phyloP scores from a whole-genome alignment of 2,113 vertebrate genomes.

The Progne subis region DNA sequence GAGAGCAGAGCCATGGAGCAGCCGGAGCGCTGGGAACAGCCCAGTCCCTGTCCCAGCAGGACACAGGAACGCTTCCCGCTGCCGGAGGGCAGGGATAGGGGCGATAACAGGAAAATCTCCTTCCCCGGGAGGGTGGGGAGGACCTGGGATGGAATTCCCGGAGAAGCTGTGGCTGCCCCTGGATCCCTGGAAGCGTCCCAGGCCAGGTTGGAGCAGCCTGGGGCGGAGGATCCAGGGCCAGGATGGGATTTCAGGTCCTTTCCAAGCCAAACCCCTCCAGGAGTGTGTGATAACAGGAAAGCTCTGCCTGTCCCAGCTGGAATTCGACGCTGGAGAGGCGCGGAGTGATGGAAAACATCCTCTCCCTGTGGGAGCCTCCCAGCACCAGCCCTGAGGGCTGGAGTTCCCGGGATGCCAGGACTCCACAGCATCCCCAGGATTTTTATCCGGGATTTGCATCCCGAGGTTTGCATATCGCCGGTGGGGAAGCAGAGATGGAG shows the following conservation, averaged over 20 bases:
- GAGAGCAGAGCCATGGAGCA: not conserved
- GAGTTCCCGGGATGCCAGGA: not conserved
- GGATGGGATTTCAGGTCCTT: too few species aligned
- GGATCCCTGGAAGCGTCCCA: not conserved
- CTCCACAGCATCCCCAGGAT: not conserved
- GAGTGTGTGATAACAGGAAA: not conserved
- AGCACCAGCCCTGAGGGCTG: fast-evolving
- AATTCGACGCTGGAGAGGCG: fast-evolving
- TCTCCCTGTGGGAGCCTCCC: not conserved
- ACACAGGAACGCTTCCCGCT: not conserved
- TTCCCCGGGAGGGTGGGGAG: not conserved
- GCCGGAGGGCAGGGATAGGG: not conserved
- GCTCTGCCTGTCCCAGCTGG: not conserved
- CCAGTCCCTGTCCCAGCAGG: fast-evolving
- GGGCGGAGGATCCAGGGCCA: fast-evolving
- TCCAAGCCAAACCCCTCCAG: not conserved
- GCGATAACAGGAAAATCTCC: not conserved
- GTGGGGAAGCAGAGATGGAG: not conserved
- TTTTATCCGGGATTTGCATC: not conserved
- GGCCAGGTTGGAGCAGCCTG: not conserved
- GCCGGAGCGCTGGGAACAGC: not conserved
- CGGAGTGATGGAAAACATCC: not conserved
- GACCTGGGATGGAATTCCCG: not conserved
- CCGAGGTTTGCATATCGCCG: not conserved
- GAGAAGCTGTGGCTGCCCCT: not conserved